phyloP scores from a whole-genome alignment of 2,113 vertebrate species.

The Myotis lucifugus region DNA sequence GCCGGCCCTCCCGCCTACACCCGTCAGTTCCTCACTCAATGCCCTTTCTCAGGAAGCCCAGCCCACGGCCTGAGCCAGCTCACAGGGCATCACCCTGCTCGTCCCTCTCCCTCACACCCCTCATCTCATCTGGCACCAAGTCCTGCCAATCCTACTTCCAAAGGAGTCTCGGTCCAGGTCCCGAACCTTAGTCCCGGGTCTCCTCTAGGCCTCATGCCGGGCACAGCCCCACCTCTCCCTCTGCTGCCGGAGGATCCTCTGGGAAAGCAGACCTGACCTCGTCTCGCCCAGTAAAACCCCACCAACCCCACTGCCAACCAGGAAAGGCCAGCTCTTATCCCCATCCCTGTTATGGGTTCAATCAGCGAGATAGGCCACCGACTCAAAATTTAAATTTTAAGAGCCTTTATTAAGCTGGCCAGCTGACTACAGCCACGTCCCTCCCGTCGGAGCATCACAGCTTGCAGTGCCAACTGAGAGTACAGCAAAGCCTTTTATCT shows the following conservation, averaged over 20 bases:
- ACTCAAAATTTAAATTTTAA: too few species aligned
- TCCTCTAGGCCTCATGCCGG: not conserved
- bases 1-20: fast-evolving
- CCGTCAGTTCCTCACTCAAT: not conserved
- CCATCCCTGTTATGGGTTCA: too few species aligned
- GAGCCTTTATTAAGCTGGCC: too few species aligned
- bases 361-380: too few species aligned
- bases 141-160: fast-evolving
- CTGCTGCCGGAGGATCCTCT: not conserved
- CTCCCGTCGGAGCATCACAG: too few species aligned
- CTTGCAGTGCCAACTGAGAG: too few species aligned
- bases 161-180: not conserved
- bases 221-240: not conserved
- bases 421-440: too few species aligned
- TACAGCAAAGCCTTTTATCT: too few species aligned
- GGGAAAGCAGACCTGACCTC: not conserved
- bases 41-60: not conserved
- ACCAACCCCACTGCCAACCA: not conserved
- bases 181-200: not conserved
- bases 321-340: not conserved
- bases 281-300: not conserved
- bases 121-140: not conserved
- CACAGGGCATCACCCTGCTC: not conserved
- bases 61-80: not conserved
- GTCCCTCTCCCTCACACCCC: not conserved